Conservation (phyloP, 2,113 vertebrate genomes). For the Lophura nycthemera region DNA sequence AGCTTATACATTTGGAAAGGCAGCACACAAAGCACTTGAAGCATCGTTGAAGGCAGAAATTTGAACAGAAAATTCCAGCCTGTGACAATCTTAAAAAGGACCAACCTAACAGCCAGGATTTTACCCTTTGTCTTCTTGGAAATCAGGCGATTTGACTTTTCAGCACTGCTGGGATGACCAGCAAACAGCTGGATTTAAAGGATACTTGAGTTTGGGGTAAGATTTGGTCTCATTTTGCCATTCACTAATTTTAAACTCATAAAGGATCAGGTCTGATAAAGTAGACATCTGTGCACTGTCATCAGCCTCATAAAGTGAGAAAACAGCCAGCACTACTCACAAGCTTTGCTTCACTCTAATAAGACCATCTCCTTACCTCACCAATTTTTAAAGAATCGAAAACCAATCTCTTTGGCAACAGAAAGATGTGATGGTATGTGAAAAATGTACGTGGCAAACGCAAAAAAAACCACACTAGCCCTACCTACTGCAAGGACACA, state of each 20-base stretch:
- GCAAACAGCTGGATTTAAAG: neutral
- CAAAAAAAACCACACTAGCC: neutral
- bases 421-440: neutral
- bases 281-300: neutral
- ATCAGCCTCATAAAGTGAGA: neutral
- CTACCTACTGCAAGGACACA: neutral
- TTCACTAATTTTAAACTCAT: neutral
- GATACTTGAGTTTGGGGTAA: neutral
- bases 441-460: neutral
- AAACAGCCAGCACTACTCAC: neutral
- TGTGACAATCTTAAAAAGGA: rapidly evolving
- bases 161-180: neutral
- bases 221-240: neutral
- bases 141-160: neutral
- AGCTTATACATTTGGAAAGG: neutral
- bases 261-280: neutral
- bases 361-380: neutral
- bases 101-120: neutral
- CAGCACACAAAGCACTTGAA: neutral
- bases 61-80: neutral
- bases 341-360: neutral
- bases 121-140: neutral
- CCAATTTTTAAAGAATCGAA: neutral
- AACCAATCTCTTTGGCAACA: neutral
- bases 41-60: neutral